These are phyloP conservation scores for Apus apus DNA, from an alignment of 2,113 vertebrate genomes.

Conservation along the genomic window DNA sequence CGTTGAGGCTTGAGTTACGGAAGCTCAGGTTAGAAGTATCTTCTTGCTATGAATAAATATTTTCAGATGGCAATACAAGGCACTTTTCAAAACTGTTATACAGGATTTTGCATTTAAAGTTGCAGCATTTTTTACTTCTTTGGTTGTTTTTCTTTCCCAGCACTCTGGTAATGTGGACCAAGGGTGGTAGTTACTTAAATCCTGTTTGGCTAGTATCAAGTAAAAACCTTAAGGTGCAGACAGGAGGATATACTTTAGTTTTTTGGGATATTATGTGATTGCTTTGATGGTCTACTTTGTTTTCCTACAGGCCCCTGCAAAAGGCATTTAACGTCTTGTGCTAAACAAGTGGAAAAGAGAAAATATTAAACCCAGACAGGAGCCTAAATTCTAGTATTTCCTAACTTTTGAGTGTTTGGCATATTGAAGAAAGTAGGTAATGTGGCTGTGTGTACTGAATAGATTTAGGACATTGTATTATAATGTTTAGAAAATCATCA, in stretches of 20 bases:
- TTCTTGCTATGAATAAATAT: fast-evolving
- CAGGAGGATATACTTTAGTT: neutral
- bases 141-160: neutral
- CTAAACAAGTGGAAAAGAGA: neutral
- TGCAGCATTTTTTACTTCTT: neutral
- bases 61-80: neutral
- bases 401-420: neutral
- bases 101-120: neutral
- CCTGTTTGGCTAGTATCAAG: neutral
- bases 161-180: neutral
- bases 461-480: neutral
- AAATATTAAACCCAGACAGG: neutral
- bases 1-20: neutral
- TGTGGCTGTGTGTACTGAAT: neutral
- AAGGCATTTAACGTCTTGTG: neutral
- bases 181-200: neutral
- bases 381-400: neutral
- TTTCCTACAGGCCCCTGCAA: neutral
- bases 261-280: neutral
- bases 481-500: neutral
- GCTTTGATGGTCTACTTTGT: neutral
- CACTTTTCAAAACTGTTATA: neutral
- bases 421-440: neutral
- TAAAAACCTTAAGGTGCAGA: neutral
- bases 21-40: neutral